Percentiles rank a stretch among this genome's conserved stretches.
Evolutionary conservation across 2,797 vertebrate species (phyloP).

Genomic region (Perodicticus potto): DNA sequence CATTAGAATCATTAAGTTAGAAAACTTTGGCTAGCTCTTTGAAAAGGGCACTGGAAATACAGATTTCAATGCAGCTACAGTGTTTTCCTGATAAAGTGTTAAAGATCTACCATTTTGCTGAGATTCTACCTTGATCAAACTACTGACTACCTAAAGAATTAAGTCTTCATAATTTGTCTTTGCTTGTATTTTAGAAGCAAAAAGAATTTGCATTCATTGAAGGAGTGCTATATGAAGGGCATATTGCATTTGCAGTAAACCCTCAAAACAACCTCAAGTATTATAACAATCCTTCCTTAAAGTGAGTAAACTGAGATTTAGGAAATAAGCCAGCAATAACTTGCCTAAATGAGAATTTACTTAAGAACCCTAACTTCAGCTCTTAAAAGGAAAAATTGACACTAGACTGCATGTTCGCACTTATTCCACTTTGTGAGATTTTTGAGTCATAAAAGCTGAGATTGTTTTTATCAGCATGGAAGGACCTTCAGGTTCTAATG

Average conservation of each 20-base stretch:
- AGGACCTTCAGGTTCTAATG: not conserved
- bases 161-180: not conserved
- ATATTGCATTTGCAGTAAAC: not conserved
- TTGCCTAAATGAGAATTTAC: not conserved
- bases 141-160: not conserved
- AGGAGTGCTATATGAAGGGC: rapidly evolving
- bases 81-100: not conserved
- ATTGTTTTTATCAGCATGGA: not conserved
- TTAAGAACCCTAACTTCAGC: not conserved
- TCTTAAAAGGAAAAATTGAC: not conserved
- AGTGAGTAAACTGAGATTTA: not conserved
- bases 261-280: not conserved
- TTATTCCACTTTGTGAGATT: not conserved
- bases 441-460: not conserved
- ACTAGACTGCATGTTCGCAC: not conserved
- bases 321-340: not conserved
- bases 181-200: not conserved
- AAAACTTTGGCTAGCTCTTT: not conserved
- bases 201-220: not conserved
- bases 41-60: not conserved
- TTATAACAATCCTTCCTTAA: not conserved
- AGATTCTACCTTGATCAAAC: not conserved
- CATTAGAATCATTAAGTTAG: not conserved
- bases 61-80: not conserved
- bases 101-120: not conserved